Evolutionary conservation across 2,113 vertebrate genomes (phyloP).

Genomic region (Tursiops truncatus): DNA sequence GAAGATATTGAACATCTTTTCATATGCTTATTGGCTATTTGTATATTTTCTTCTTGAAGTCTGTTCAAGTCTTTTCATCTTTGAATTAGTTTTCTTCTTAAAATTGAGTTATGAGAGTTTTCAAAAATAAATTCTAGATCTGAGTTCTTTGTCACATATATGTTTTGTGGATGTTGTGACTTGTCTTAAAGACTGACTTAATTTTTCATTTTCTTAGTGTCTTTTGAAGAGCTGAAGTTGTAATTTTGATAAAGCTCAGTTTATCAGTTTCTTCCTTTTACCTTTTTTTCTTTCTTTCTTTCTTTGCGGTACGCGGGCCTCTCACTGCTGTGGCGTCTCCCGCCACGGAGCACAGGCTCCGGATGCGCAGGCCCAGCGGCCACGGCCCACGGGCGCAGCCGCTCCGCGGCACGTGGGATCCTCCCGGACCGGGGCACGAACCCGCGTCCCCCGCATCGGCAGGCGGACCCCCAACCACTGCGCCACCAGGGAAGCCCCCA

Average conservation of each 20-base stretch:
- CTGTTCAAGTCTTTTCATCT: neutral
- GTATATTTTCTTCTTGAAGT: neutral
- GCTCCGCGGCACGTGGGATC: no score
- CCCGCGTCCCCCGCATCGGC: no score
- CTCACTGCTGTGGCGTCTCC: no score
- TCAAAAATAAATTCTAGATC: neutral
- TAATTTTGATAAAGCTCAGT: neutral
- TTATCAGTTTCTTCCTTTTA: neutral
- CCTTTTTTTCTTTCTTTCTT: no score
- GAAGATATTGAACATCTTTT: constrained; percentile 10
- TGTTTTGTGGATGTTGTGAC: neutral
- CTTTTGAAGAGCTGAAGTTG: neutral
- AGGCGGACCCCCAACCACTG: no score
- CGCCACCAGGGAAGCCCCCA: no score
- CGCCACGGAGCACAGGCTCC: no score
- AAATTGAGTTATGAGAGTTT: constrained; percentile 17
- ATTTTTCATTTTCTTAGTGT: constrained; percentile 12
- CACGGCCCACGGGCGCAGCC: no score
- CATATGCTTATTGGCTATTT: neutral
- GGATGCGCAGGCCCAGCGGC: no score
- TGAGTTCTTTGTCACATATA: neutral
- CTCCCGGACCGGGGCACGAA: no score
- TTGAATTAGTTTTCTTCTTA: constrained; percentile 32
- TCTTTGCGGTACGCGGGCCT: no score
- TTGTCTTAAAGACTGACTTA: neutral